A percentile compares a stretch with the other conserved stretches of the same genome.
Evolutionary conservation across 2,797 vertebrate species (phyloP).

Genomic region (Centroberyx gerrardi): DNA sequence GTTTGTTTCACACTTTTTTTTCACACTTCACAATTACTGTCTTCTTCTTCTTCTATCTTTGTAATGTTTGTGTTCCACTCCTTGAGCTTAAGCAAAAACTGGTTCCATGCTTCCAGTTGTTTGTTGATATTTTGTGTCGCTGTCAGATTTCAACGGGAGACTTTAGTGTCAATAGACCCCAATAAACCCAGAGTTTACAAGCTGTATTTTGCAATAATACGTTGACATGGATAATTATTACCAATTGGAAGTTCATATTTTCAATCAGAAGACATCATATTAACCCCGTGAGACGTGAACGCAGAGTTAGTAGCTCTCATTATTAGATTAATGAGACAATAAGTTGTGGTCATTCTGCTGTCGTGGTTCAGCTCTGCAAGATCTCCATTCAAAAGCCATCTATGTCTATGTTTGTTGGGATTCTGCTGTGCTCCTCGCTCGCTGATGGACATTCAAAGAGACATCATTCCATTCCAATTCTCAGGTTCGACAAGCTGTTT

Average conservation of each 20-base stretch:
- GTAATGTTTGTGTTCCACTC: too few species aligned
- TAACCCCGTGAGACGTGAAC: conserved; percentile 65
- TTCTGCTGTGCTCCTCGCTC: background rate
- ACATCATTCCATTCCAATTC: background rate
- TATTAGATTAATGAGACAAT: conserved; percentile 69
- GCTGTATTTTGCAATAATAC: too few species aligned
- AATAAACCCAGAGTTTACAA: too few species aligned
- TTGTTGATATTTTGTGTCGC: too few species aligned
- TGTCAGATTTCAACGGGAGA: too few species aligned
- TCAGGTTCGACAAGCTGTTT: conserved; percentile 10
- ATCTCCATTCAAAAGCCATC: conserved; percentile 1
- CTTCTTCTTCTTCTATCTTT: too few species aligned
- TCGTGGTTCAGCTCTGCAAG: conserved; percentile 23
- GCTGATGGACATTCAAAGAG: background rate
- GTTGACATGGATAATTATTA: conserved; percentile 63
- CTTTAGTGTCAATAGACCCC: too few species aligned
- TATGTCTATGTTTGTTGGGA: background rate
- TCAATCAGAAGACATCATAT: conserved; percentile 60
- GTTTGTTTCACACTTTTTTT: too few species aligned
- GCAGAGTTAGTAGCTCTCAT: conserved; percentile 58
- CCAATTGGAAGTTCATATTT: conserved; percentile 65
- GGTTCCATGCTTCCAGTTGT: too few species aligned
- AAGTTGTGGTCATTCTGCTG: conserved; percentile 45
- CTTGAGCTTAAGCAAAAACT: too few species aligned
- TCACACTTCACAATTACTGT: too few species aligned